Base-by-base conservation (phyloP, 1,140 invertebrate species). In the Drosophila littoralis region DNA sequence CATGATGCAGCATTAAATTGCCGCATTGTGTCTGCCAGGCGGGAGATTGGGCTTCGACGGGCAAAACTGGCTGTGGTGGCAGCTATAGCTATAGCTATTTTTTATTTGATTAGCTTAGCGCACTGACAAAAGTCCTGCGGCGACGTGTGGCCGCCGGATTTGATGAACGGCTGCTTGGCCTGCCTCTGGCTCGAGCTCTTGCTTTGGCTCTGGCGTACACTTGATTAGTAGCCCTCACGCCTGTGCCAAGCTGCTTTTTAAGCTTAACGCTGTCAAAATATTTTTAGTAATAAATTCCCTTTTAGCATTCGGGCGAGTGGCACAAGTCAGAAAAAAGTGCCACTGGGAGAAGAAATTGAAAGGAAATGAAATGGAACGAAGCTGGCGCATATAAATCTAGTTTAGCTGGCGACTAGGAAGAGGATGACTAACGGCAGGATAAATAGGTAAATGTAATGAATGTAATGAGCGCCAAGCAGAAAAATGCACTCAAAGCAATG, bases 1-100 rank as follows among this genome's bases (percentile, higher is more conserved):
- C 90, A 91, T 91, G 90, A 91, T 91, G 90, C 90, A 91, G 90
- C 90, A 91, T 91, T 91, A 91, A 91, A 91, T 91, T 91, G 90
- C 85, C 90, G 90, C 90, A 91, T 91, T 91, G 90, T 91, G 76
- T 82, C 79, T 83, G 82, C 73, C 64, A 59, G 68, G 71, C 75
- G 75, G 82, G 60, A 71, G 79, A 79, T 88, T 75, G 71, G 54
- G 17, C 36, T 50, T 45, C 36, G 36, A 51, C 15, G 22, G 22
- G 22, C 3, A 28, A 28, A 10, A 10, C 13, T 46, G 22, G 17
- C 17, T 63, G 28, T 12, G 51, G 36, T 52, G 43, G 65, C 48
- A 63, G 72, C 65, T 65, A 38, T 72, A 63, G 80, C 69, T 65
- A 48, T 54, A 55, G 69, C 52, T 57, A 55, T 74, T 91, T 91